Conservation (phyloP, 2,888 invertebrate genomes). For the Eupithecia pulchellata region DNA sequence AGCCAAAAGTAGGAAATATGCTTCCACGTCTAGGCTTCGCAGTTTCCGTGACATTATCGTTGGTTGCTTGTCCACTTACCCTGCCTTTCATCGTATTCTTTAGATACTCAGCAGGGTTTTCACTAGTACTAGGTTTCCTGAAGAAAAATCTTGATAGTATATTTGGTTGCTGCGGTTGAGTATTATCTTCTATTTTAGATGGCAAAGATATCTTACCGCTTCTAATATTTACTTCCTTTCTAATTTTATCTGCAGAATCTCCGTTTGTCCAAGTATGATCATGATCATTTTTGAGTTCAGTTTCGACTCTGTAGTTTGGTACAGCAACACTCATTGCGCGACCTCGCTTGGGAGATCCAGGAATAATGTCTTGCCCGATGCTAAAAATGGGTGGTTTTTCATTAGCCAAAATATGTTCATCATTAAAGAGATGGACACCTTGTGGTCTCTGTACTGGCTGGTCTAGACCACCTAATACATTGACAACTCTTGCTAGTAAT, state of each 20-base stretch:
- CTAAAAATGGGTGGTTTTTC: constrained; percentile 86
- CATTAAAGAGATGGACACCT: constrained; percentile 89
- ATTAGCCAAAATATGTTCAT: constrained; percentile 90
- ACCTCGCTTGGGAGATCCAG: constrained; percentile 75
- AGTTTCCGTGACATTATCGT: constrained; percentile 55
- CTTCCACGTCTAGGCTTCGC: constrained; percentile 67
- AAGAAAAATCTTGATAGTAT: constrained; percentile 67
- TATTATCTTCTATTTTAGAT: constrained; percentile 51
- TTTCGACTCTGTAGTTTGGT: constrained; percentile 76
- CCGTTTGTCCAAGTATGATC: constrained; percentile 90
- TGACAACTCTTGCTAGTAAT: constrained; percentile 90
- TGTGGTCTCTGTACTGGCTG: constrained; percentile 73
- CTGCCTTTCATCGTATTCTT: constrained; percentile 72
- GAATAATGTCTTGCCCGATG: constrained; percentile 76
- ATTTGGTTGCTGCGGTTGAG: constrained; percentile 61
- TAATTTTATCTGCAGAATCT: constrained; percentile 85
- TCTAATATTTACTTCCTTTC: constrained; percentile 79
- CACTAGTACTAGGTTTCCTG: constrained; percentile 67
- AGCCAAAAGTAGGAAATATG: constrained; percentile 69
- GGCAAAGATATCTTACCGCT: constrained; percentile 78
- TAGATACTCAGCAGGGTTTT: constrained; percentile 68
- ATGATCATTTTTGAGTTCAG: constrained; percentile 67
- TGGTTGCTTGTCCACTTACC: constrained; percentile 61
- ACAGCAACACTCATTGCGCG: constrained; percentile 87
- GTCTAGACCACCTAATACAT: constrained; percentile 88